Percentiles rank a stretch among this genome's conserved stretches.
phyloP scores from a whole-genome alignment of 2,113 vertebrate species.

The Microcebus ravelobensis region DNA sequence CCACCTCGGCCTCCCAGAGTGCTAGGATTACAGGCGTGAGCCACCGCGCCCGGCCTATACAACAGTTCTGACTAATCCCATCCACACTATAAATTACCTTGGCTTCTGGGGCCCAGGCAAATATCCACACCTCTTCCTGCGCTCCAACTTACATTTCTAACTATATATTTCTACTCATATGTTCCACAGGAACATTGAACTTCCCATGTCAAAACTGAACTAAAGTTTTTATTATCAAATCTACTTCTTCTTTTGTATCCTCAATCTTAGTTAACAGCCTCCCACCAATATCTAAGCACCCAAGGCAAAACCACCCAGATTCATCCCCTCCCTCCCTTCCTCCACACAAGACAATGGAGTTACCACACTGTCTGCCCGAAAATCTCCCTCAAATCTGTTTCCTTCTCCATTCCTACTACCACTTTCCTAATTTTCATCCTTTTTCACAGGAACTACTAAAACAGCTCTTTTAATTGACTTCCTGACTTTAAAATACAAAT shows the following conservation, averaged over 20 bases:
- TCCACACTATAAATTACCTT: background rate
- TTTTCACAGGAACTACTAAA: background rate
- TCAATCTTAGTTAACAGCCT: background rate
- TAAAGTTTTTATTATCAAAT: background rate
- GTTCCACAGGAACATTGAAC: background rate
- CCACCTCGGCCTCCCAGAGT: no score
- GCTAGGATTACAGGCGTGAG: no score
- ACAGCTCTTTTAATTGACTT: background rate
- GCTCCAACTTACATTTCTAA: background rate
- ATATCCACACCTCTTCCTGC: background rate
- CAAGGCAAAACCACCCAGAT: background rate
- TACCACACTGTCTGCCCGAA: background rate
- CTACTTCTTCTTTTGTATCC: background rate
- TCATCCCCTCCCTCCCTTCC: background rate
- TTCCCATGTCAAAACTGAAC: background rate
- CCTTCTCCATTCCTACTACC: background rate
- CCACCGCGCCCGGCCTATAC: background rate
- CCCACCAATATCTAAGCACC: background rate
- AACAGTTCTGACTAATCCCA: background rate
- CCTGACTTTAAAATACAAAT: background rate
- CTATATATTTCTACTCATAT: background rate
- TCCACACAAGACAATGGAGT: background rate
- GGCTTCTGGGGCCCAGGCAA: background rate
- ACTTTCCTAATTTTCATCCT: background rate
- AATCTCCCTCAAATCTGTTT: background rate